These are phyloP conservation scores for Chaetops frenatus DNA, from an alignment of 2,113 vertebrate genomes.

Conservation along the genomic window DNA sequence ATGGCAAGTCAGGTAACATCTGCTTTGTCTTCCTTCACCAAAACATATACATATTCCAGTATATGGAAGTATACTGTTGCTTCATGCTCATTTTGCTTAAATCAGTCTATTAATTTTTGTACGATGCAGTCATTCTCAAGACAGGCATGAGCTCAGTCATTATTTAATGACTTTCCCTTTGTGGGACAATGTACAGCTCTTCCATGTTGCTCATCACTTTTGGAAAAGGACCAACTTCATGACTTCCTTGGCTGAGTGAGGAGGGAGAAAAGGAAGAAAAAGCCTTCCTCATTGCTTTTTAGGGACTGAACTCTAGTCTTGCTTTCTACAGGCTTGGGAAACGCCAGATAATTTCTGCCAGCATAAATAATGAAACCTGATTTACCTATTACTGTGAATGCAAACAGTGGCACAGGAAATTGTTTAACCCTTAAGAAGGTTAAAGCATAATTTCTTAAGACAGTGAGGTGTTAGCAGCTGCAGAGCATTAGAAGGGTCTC, in stretches of 20 bases:
- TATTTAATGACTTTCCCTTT: constrained; percentile 29
- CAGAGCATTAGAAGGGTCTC: background rate
- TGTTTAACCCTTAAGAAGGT: background rate
- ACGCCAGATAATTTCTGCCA: background rate
- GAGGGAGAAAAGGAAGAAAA: background rate
- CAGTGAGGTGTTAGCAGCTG: background rate
- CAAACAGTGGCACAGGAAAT: background rate
- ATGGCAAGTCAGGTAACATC: background rate
- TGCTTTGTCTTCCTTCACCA: background rate
- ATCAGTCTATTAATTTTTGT: background rate
- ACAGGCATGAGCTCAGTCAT: constrained; percentile 19
- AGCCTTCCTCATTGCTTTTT: background rate
- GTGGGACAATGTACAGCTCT: background rate
- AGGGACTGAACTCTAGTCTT: background rate
- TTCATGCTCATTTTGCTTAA: background rate
- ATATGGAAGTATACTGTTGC: background rate
- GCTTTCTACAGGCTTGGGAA: background rate
- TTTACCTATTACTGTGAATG: background rate
- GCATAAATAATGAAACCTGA: background rate
- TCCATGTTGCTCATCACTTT: constrained; percentile 33
- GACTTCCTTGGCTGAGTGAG: background rate
- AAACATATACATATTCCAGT: too few relatives aligned
- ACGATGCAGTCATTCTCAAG: constrained; percentile 9
- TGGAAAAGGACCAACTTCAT: background rate
- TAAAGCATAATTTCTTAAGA: background rate